phyloP scores from a whole-genome alignment of 2,888 invertebrate species.

The Caenorhabditis panamensis region DNA sequence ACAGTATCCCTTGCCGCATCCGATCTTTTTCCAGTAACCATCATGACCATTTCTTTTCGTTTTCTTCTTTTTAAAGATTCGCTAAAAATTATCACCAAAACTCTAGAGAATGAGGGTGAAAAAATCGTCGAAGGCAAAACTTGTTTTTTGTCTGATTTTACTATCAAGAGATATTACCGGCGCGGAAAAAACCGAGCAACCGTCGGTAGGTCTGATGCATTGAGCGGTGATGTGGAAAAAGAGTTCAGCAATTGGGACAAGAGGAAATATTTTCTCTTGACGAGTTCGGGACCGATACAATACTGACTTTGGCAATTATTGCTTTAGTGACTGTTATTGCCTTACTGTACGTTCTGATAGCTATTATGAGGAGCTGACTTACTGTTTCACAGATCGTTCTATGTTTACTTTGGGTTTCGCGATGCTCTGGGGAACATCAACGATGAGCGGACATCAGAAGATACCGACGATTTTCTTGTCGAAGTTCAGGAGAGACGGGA shows the following conservation, averaged over 20 bases:
- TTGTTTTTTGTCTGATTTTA: neutral
- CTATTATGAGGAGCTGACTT: neutral
- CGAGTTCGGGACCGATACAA: neutral
- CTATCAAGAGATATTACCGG: neutral
- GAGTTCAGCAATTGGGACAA: neutral
- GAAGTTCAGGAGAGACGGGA: conserved; percentile 7
- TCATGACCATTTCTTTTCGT: no score
- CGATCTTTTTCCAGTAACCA: no score
- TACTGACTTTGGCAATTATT: neutral
- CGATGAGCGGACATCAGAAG: neutral
- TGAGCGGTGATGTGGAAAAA: neutral
- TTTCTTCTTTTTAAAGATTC: no score
- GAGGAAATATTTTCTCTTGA: neutral
- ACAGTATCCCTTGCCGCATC: no score
- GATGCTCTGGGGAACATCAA: neutral
- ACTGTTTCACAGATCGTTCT: neutral
- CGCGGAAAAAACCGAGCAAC: neutral
- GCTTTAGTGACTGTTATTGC: neutral
- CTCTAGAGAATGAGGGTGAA: neutral
- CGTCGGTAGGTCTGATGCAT: neutral
- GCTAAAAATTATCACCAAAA: no score
- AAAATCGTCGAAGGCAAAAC: neutral
- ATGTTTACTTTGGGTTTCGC: neutral
- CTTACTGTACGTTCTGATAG: neutral
- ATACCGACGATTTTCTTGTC: neutral